phyloP scores from a whole-genome alignment of 2,888 invertebrate genomes.

The Heliothis peltigera region DNA sequence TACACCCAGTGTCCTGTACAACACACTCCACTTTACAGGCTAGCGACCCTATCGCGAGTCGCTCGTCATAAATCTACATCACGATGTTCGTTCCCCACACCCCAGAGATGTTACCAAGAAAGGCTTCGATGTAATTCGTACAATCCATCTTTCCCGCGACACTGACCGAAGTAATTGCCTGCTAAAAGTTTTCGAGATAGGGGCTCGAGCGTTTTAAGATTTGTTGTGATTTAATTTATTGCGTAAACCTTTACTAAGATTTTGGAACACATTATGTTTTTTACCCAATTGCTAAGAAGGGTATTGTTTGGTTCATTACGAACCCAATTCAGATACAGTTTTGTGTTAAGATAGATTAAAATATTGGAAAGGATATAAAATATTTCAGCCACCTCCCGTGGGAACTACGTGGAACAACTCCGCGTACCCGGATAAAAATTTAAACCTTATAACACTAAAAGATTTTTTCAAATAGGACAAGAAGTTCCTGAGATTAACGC shows the following conservation, averaged over 20 bases:
- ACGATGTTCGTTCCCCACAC: slow-evolving; percentile 56
- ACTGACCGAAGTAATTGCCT: slow-evolving; percentile 71
- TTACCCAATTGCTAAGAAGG: no score
- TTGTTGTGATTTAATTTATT: slow-evolving; percentile 30
- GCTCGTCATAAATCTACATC: slow-evolving; percentile 69
- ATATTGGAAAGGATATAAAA: no score
- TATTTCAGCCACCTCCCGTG: no score
- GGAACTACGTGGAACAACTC: no score
- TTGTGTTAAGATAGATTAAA: no score
- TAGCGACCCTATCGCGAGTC: slow-evolving; percentile 57
- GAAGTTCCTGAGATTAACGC: no score
- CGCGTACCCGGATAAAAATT: no score
- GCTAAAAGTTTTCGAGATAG: slow-evolving; percentile 67
- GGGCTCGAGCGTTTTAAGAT: slow-evolving; percentile 39
- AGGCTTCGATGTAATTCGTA: slow-evolving; percentile 67
- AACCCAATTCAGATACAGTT: no score
- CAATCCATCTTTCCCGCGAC: slow-evolving; percentile 74
- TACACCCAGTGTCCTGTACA: slow-evolving; percentile 48
- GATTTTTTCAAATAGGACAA: no score
- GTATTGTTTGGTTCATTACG: no score
- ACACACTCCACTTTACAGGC: slow-evolving; percentile 51
- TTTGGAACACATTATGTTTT: neutral
- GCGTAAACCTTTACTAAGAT: neutral
- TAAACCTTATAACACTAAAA: no score
- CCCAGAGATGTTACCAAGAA: slow-evolving; percentile 44